Evolutionary conservation across 2,888 invertebrate species (phyloP).

Genomic region (Rhagophthalmus giganteus): DNA sequence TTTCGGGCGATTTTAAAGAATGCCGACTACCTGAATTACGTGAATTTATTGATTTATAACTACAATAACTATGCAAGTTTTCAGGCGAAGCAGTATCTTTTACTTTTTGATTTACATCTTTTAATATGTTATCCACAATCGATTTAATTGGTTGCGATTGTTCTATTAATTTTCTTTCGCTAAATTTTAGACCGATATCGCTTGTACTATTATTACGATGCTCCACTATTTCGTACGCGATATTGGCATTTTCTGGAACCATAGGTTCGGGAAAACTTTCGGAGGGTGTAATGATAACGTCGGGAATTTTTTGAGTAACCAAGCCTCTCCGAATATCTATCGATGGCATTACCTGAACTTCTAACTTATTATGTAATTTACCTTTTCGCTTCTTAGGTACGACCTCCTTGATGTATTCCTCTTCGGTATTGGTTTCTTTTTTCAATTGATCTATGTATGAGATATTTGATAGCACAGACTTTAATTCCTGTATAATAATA

Average conservation of each 20-base stretch:
- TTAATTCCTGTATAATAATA: neutral
- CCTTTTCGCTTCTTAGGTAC: too few relatives aligned
- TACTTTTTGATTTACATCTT: neutral
- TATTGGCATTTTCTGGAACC: conserved; percentile 13
- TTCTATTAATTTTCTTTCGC: neutral
- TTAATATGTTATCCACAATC: neutral
- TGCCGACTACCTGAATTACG: too few relatives aligned
- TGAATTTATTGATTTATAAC: too few relatives aligned
- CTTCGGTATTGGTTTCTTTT: too few relatives aligned
- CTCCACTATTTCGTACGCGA: conserved; percentile 27
- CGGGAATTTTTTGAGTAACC: conserved; percentile 58
- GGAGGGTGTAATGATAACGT: conserved; percentile 57
- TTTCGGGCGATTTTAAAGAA: too few relatives aligned
- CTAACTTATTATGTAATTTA: conserved; percentile 24
- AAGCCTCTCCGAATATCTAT: conserved; percentile 60
- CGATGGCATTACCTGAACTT: conserved; percentile 58
- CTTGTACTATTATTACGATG: conserved; percentile 5
- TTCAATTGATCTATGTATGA: too few relatives aligned
- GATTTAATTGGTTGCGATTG: neutral
- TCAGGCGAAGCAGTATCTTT: neutral
- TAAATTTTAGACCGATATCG: neutral
- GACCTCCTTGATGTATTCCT: too few relatives aligned
- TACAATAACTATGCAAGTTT: too few relatives aligned
- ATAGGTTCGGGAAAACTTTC: conserved; percentile 18
- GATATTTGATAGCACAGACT: too few relatives aligned